These are phyloP conservation scores for Argya squamiceps DNA, from an alignment of 2,797 vertebrate genomes.

Conservation along the genomic window DNA sequence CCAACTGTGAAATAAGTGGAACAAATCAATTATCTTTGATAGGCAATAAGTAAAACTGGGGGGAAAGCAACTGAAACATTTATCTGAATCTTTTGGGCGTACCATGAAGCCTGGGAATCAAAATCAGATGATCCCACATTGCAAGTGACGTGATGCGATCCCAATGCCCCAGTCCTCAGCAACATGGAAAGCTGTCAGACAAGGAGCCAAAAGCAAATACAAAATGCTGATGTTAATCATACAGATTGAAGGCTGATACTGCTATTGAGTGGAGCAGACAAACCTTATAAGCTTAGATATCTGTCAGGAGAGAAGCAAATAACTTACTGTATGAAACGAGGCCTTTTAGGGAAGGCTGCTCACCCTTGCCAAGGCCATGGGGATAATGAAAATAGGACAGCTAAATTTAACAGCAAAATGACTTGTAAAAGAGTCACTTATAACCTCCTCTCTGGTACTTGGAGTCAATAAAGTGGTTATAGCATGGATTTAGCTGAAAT, in stretches of 20 bases:
- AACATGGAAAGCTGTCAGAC: background rate
- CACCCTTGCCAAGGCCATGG: slow-evolving; percentile 64
- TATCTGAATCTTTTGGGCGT: background rate
- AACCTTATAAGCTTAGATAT: slow-evolving; percentile 80
- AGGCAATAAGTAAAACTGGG: background rate
- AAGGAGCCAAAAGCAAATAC: background rate
- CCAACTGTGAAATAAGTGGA: background rate
- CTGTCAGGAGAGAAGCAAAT: slow-evolving; percentile 49
- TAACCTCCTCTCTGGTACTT: slow-evolving; percentile 38
- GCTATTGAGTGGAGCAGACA: slow-evolving; percentile 53
- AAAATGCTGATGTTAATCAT: slow-evolving; percentile 1
- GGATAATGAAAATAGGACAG: slow-evolving; percentile 71
- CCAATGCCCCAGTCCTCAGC: background rate
- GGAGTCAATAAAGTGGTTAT: slow-evolving; percentile 56
- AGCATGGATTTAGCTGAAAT: slow-evolving; percentile 55
- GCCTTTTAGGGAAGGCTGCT: slow-evolving; percentile 69
- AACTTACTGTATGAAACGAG: slow-evolving; percentile 65
- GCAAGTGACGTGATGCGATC: background rate
- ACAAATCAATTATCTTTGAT: background rate
- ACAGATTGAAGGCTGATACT: slow-evolving; percentile 55
- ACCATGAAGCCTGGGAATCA: background rate
- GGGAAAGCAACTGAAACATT: background rate
- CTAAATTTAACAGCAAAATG: slow-evolving; percentile 72
- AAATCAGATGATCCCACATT: background rate
- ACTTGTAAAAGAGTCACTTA: slow-evolving; percentile 64